Conservation (phyloP, 2,113 vertebrate species). For the Alectura lathami region DNA sequence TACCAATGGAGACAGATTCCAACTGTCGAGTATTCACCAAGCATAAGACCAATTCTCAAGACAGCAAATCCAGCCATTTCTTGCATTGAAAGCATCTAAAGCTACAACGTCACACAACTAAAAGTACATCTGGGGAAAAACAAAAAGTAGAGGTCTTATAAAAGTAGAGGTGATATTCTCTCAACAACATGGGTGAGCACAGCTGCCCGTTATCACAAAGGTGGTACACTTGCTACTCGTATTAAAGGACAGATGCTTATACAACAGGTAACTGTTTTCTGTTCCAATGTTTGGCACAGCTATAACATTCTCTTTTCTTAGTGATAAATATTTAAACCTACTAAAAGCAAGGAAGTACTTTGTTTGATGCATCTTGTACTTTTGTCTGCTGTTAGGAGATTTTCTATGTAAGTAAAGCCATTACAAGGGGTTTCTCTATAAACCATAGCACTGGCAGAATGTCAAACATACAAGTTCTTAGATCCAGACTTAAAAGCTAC, state of each 20-base stretch:
- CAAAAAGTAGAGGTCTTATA: background rate
- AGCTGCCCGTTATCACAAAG: background rate
- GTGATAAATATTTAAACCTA: background rate
- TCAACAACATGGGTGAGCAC: background rate
- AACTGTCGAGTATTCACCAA: background rate
- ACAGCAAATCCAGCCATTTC: background rate
- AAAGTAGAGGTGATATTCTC: background rate
- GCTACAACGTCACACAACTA: background rate
- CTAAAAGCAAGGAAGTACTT: background rate
- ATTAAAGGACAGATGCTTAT: background rate
- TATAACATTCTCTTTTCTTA: background rate
- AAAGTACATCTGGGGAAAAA: background rate
- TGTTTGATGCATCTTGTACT: background rate
- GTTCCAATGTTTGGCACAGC: background rate
- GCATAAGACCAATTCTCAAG: background rate
- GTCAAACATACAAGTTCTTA: background rate
- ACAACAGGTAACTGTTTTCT: background rate
- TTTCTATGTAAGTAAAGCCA: background rate
- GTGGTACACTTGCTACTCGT: background rate
- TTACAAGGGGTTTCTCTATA: background rate
- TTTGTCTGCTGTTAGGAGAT: background rate
- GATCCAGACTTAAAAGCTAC: background rate
- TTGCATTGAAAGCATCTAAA: background rate
- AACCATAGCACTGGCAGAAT: background rate
- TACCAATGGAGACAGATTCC: background rate